Percentiles rank a stretch among this genome's conserved stretches.
Evolutionary conservation across 2,888 invertebrate species (phyloP).

Genomic region (Apotomis capreana): DNA sequence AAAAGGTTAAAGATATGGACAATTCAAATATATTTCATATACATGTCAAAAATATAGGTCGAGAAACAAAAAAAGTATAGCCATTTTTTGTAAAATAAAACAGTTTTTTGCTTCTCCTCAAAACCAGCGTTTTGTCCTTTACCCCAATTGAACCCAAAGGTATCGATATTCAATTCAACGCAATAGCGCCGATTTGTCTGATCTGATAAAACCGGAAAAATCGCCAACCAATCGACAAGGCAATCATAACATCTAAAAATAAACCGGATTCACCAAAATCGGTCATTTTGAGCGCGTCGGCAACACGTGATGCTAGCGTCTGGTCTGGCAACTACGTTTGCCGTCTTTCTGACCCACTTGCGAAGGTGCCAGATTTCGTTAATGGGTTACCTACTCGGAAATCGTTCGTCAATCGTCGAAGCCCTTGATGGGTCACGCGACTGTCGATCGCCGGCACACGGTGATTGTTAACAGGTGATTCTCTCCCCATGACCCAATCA

Average conservation of each 20-base stretch:
- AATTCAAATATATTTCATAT: too few species aligned
- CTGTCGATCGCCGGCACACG: too few species aligned
- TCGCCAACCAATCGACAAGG: constrained; percentile 6
- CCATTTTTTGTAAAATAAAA: too few species aligned
- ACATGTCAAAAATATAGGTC: too few species aligned
- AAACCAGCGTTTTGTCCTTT: too few species aligned
- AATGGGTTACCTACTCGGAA: background rate
- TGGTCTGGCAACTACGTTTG: background rate
- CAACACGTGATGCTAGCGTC: background rate
- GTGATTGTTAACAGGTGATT: too few species aligned
- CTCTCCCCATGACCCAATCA: too few species aligned
- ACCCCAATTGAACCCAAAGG: too few species aligned
- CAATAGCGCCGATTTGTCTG: constrained; percentile 33
- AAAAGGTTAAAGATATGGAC: too few species aligned
- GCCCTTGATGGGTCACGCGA: background rate
- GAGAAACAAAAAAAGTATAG: too few species aligned
- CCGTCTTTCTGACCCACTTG: constrained; percentile 21
- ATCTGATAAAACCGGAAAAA: constrained; percentile 29
- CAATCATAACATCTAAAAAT: constrained; percentile 27
- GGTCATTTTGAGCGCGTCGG: constrained; percentile 23
- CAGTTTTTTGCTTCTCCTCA: too few species aligned
- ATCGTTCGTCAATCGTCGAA: constrained; percentile 7
- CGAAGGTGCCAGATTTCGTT: constrained; percentile 1
- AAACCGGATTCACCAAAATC: constrained; percentile 37
- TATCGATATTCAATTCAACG: background rate